Evolutionary conservation across 2,797 vertebrate genomes (phyloP).

Genomic region (Phaenicophaeus curvirostris): DNA sequence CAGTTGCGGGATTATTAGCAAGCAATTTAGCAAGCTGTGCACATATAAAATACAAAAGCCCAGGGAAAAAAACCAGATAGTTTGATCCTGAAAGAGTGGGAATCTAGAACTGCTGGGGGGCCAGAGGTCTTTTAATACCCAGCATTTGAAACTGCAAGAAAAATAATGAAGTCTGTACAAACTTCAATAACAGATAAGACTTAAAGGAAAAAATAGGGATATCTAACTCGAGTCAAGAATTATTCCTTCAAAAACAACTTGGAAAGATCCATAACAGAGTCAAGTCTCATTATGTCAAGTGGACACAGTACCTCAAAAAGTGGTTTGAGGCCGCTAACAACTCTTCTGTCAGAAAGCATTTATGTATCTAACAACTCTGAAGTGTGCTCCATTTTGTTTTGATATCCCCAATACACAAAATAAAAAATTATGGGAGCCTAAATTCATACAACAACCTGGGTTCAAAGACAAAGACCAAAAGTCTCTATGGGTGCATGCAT

Average conservation of each 20-base stretch:
- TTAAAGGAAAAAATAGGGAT: background rate
- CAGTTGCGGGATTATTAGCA: background rate
- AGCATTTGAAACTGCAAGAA: background rate
- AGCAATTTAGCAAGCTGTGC: background rate
- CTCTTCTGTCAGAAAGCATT: background rate
- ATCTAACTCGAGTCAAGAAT: background rate
- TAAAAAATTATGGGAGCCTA: background rate
- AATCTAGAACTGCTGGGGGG: background rate
- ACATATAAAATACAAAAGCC: background rate
- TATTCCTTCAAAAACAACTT: background rate
- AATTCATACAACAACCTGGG: background rate
- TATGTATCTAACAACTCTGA: background rate
- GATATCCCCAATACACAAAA: background rate
- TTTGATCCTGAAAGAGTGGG: background rate
- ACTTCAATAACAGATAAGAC: background rate
- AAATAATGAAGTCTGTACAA: background rate
- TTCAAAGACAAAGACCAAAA: background rate
- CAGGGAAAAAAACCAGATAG: background rate
- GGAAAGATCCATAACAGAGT: background rate
- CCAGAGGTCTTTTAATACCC: background rate
- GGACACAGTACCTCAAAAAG: background rate
- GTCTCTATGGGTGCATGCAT: background rate
- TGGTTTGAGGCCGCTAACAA: background rate
- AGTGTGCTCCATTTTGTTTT: background rate
- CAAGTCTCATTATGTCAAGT: background rate